phyloP scores from a whole-genome alignment of 2,888 invertebrate species.

The Dysmachus trigonus region DNA sequence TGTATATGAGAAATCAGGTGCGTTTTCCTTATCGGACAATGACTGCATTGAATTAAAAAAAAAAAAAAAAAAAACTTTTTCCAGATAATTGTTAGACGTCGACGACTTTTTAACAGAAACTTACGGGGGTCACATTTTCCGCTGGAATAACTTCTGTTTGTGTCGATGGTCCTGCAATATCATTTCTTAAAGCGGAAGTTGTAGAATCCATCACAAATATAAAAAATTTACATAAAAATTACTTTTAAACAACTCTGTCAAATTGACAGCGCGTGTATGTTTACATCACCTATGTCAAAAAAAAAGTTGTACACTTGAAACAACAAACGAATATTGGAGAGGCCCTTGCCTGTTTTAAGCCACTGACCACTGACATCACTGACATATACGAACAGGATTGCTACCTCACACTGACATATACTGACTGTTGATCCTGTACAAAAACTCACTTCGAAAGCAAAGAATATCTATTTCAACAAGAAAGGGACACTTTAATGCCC shows the following conservation, averaged over 20 bases:
- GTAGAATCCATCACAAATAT: slow-evolving; percentile 43
- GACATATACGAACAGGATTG: too few species aligned
- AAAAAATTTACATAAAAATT: background rate
- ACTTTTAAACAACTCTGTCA: background rate
- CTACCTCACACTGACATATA: too few species aligned
- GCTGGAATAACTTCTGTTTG: slow-evolving; percentile 39
- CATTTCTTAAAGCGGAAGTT: slow-evolving; percentile 30
- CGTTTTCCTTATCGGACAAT: background rate
- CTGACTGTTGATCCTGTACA: too few species aligned
- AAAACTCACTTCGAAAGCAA: too few species aligned
- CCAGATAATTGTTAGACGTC: background rate
- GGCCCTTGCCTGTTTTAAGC: too few species aligned
- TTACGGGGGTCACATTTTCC: slow-evolving; percentile 31
- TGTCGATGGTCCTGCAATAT: slow-evolving; percentile 40
- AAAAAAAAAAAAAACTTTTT: background rate
- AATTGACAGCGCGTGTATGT: background rate
- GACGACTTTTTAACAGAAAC: background rate
- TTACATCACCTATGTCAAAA: background rate
- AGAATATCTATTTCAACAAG: too few species aligned
- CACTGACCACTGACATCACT: too few species aligned
- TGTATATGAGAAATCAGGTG: background rate
- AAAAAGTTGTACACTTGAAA: too few species aligned
- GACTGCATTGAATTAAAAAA: background rate
- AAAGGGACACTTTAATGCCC: too few species aligned
- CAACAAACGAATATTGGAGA: too few species aligned